Conservation (phyloP, 2,888 invertebrate species). For the Hydropsyche betteni region DNA sequence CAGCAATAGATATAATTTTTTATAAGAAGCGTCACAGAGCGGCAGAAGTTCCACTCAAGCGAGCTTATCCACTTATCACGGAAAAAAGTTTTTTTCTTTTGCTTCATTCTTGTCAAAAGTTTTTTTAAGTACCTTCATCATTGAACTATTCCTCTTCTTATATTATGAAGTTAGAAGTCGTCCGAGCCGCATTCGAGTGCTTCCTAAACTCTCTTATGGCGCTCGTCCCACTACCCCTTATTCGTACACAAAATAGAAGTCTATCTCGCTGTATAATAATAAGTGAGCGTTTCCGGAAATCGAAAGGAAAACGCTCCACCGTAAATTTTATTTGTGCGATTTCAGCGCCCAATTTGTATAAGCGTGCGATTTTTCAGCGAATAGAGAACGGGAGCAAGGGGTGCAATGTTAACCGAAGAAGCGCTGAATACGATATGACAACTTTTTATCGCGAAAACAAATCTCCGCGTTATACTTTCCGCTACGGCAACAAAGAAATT, state of each 20-base stretch:
- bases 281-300: too few species aligned
- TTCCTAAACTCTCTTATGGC: too few species aligned
- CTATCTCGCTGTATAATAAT: too few species aligned
- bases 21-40: constrained; percentile 16
- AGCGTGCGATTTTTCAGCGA: too few species aligned
- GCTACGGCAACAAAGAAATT: constrained; percentile 25
- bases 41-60: constrained; percentile 3
- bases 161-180: constrained; percentile 4
- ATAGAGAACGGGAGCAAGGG: too few species aligned
- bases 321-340: too few species aligned
- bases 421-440: constrained; percentile 8
- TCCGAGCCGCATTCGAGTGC: not conserved
- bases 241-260: too few species aligned
- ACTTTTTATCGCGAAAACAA: constrained; percentile 15
- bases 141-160: constrained; percentile 24
- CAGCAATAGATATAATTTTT: constrained; percentile 8
- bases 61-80: constrained; percentile 26
- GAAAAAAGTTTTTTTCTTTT: constrained; percentile 10
- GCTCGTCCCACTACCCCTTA: too few species aligned
- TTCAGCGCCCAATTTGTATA: too few species aligned
- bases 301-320: too few species aligned
- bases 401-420: too few species aligned
- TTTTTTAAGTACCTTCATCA: constrained; percentile 26
- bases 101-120: constrained; percentile 27
- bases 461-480: constrained; percentile 13